Conservation (phyloP, 2,797 vertebrate genomes). For the Aulostomus chinensis region DNA sequence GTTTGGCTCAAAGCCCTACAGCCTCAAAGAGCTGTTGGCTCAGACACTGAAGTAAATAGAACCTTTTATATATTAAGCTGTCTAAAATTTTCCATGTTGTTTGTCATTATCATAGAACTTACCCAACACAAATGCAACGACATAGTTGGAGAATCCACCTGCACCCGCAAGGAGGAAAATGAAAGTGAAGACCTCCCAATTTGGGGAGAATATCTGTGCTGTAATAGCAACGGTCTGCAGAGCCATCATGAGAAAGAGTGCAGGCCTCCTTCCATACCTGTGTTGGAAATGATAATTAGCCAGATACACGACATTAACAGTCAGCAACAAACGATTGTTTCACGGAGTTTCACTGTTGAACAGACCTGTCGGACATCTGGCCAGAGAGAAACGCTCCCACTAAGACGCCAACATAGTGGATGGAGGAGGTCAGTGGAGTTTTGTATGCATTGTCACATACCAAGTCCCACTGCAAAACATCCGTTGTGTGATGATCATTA, state of each 20-base stretch:
- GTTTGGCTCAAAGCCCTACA: background rate
- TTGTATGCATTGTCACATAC: constrained; percentile 65
- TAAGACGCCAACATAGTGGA: constrained; percentile 59
- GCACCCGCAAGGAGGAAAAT: constrained; percentile 85
- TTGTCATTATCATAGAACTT: constrained; percentile 36
- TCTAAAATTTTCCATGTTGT: background rate
- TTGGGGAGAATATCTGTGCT: constrained; percentile 87
- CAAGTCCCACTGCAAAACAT: constrained; percentile 63
- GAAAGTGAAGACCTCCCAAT: constrained; percentile 85
- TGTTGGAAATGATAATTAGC: background rate
- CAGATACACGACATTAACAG: background rate
- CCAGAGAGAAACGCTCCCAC: constrained; percentile 57
- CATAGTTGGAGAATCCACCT: constrained; percentile 89
- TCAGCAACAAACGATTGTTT: too few species aligned
- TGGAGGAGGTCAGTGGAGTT: constrained; percentile 55
- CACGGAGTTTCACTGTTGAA: too few species aligned
- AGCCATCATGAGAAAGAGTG: constrained; percentile 85
- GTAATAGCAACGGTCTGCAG: constrained; percentile 85
- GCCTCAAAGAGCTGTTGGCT: background rate
- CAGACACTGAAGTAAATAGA: too few species aligned
- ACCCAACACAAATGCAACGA: constrained; percentile 90
- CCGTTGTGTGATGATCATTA: too few species aligned
- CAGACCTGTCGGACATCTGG: constrained; percentile 66
- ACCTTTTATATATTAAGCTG: too few species aligned
- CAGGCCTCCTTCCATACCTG: constrained; percentile 87